phyloP scores from a whole-genome alignment of 2,797 vertebrate species.

The Sciaenops ocellatus region DNA sequence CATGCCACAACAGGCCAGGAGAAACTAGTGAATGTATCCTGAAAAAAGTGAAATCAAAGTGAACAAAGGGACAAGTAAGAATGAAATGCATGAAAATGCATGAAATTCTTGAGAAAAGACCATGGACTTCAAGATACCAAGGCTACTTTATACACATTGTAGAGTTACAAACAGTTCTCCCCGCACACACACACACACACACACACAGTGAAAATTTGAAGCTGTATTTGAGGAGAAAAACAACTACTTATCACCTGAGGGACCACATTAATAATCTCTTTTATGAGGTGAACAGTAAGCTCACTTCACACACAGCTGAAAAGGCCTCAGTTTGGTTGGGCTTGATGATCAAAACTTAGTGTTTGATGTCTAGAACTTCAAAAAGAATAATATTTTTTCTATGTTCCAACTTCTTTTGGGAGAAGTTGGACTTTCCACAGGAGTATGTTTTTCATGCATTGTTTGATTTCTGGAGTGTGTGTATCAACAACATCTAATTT shows the following conservation, averaged over 20 bases:
- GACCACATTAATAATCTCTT: constrained; percentile 61
- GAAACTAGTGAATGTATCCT: not conserved
- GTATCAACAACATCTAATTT: constrained; percentile 24
- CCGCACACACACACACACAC: constrained; percentile 5
- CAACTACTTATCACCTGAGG: constrained; percentile 52
- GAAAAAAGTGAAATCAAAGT: constrained; percentile 4
- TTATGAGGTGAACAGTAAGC: constrained; percentile 49
- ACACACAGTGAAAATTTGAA: constrained; percentile 26
- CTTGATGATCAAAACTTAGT: constrained; percentile 50
- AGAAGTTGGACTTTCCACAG: constrained; percentile 14
- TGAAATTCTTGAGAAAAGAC: constrained; percentile 1
- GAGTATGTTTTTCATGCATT: constrained; percentile 24
- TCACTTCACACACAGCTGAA: constrained; percentile 45
- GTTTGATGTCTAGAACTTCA: constrained; percentile 60
- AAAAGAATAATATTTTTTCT: constrained; percentile 58
- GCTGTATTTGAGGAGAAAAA: constrained; percentile 37
- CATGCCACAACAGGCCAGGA: not conserved
- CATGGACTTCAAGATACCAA: constrained; percentile 1
- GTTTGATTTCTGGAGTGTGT: constrained; percentile 39
- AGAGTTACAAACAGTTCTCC: constrained; percentile 6
- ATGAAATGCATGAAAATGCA: too few relatives aligned
- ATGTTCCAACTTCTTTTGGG: too few relatives aligned
- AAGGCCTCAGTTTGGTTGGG: constrained; percentile 33
- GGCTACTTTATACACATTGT: constrained; percentile 14
- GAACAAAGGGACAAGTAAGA: not conserved